phyloP scores from a whole-genome alignment of 2,797 vertebrate genomes.

The Chiloscyllium punctatum region DNA sequence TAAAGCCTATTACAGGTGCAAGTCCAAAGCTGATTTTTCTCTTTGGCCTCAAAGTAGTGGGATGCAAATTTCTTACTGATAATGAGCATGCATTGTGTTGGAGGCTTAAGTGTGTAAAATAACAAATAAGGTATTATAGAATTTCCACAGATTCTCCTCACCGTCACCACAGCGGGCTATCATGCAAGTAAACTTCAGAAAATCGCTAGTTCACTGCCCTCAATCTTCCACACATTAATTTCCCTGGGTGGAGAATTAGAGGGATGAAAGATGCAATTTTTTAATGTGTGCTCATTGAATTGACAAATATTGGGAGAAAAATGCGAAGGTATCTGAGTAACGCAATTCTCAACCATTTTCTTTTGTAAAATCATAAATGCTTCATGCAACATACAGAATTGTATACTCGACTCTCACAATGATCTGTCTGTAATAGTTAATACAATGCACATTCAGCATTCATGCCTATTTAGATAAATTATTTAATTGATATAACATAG shows the following conservation, averaged over 20 bases:
- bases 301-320: not conserved
- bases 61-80: not conserved
- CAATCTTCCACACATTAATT: not conserved
- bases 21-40: not conserved
- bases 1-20: not conserved
- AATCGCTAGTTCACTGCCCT: not conserved
- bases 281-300: no score
- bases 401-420: not conserved
- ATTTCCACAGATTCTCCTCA: not conserved
- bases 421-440: not conserved
- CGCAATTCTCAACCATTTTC: not conserved
- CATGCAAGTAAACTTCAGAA: not conserved
- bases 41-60: not conserved
- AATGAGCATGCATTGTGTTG: not conserved
- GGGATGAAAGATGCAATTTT: no score
- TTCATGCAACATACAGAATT: not conserved
- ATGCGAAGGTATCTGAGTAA: not conserved
- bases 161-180: not conserved
- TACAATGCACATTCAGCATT: not conserved
- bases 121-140: not conserved
- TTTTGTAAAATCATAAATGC: not conserved
- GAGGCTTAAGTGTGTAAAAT: not conserved
- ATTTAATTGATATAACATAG: not conserved
- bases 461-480: not conserved
- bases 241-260: not conserved